phyloP scores from a whole-genome alignment of 2,113 vertebrate species.

The Eonycteris spelaea region DNA sequence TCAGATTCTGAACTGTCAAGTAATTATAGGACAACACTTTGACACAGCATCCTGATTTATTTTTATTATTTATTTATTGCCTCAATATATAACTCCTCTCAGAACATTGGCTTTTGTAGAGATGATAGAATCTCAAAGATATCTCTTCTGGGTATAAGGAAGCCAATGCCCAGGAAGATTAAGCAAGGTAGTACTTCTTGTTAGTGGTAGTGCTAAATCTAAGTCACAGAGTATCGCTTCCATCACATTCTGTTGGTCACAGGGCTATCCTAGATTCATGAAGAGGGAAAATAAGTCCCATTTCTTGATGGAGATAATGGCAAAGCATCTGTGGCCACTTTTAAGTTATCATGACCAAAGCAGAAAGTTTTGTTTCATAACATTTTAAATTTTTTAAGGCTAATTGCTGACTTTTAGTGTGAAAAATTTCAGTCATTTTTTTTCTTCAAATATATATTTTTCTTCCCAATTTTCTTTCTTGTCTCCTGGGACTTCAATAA shows the following conservation, averaged over 20 bases:
- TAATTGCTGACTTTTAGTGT: neutral
- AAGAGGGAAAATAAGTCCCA: neutral
- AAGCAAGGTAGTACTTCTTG: neutral
- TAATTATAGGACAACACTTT: neutral
- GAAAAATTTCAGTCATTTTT: neutral
- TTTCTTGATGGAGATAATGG: neutral
- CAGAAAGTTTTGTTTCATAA: neutral
- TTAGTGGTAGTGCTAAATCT: neutral
- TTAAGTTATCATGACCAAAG: neutral
- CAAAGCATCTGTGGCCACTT: neutral
- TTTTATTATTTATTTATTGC: slow-evolving; percentile 33
- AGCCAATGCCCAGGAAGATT: neutral
- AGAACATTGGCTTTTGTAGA: neutral
- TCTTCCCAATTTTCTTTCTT: neutral
- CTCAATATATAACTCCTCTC: neutral
- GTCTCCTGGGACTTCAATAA: neutral
- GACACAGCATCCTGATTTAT: neutral
- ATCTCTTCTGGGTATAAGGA: neutral
- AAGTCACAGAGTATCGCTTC: neutral
- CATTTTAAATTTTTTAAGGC: neutral
- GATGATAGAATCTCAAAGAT: neutral
- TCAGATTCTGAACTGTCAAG: neutral
- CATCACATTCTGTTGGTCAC: neutral
- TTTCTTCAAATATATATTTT: neutral
- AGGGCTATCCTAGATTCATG: neutral